These are phyloP conservation scores for Smittia sp. DNA, from an alignment of 2,888 invertebrate species.

Conservation along the genomic window DNA sequence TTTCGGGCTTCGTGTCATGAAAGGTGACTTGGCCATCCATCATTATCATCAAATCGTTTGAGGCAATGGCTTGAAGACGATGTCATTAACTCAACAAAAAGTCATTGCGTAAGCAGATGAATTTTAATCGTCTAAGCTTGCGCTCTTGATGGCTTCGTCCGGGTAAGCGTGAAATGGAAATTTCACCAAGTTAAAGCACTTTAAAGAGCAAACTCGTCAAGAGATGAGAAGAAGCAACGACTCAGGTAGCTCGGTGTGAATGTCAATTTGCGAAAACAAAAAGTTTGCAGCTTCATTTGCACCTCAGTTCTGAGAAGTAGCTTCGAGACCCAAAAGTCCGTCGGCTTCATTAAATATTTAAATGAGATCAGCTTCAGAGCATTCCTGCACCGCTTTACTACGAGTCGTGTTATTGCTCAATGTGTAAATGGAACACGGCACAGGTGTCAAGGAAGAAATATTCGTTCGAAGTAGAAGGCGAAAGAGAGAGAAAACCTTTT, in stretches of 20 bases:
- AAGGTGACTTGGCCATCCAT: background rate
- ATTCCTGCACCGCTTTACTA: slow-evolving; percentile 26
- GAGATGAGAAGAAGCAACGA: too few species aligned
- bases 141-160: too few species aligned
- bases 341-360: slow-evolving; percentile 35
- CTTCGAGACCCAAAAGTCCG: background rate
- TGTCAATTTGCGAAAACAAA: background rate
- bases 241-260: background rate
- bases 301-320: background rate
- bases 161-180: too few species aligned
- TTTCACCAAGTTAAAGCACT: too few species aligned
- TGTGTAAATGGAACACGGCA: slow-evolving; percentile 19
- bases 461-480: background rate
- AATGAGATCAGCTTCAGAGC: slow-evolving; percentile 27
- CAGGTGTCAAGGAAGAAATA: slow-evolving; percentile 12
- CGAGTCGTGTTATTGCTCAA: slow-evolving; percentile 20
- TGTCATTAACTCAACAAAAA: background rate
- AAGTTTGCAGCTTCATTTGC: background rate
- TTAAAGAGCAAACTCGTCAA: too few species aligned
- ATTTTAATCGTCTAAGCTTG: too few species aligned
- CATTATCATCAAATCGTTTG: background rate
- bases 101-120: background rate
- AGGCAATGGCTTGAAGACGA: background rate
- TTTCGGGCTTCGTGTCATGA: background rate
- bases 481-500: slow-evolving; percentile 1